phyloP scores from a whole-genome alignment of 1,140 invertebrate genomes.

The Lordiphosa stackelbergi region DNA sequence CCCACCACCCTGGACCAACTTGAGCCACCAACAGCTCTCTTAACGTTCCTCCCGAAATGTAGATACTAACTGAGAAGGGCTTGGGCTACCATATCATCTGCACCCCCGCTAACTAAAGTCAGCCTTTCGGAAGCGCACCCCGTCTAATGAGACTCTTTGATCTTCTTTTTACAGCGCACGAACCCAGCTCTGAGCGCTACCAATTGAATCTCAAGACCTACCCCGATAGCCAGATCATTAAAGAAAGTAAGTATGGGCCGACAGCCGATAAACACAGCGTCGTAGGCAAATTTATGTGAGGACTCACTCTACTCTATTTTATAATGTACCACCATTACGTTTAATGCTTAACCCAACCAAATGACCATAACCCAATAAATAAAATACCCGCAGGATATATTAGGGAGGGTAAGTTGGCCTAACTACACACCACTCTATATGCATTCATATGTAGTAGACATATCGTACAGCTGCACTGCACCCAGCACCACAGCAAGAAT shows the following conservation, averaged over 20 bases:
- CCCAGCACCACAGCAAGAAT: slow-evolving; percentile 3
- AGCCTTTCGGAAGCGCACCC: neutral
- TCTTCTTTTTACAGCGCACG: slow-evolving; percentile 13
- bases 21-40: slow-evolving; percentile 2
- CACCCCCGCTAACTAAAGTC: neutral
- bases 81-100: slow-evolving; percentile 20
- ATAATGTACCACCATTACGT: slow-evolving; percentile 44
- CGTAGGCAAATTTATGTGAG: slow-evolving; percentile 17
- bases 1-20: slow-evolving; percentile 8
- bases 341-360: slow-evolving; percentile 66
- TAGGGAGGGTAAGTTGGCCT: slow-evolving; percentile 77
- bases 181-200: slow-evolving; percentile 21
- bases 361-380: slow-evolving; percentile 43
- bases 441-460: slow-evolving; percentile 33
- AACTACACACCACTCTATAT: slow-evolving; percentile 48
- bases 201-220: slow-evolving; percentile 83
- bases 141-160: neutral
- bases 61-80: slow-evolving; percentile 25
- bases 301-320: slow-evolving; percentile 11
- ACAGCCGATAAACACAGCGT: neutral
- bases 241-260: slow-evolving; percentile 85
- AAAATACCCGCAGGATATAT: slow-evolving; percentile 75
- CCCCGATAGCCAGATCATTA: slow-evolving; percentile 85
- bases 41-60: slow-evolving; percentile 8
- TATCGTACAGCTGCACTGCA: slow-evolving; percentile 4